phyloP scores from a whole-genome alignment of 35 echinoderm and acorn worm genomes.

The Apostichopus californicus region DNA sequence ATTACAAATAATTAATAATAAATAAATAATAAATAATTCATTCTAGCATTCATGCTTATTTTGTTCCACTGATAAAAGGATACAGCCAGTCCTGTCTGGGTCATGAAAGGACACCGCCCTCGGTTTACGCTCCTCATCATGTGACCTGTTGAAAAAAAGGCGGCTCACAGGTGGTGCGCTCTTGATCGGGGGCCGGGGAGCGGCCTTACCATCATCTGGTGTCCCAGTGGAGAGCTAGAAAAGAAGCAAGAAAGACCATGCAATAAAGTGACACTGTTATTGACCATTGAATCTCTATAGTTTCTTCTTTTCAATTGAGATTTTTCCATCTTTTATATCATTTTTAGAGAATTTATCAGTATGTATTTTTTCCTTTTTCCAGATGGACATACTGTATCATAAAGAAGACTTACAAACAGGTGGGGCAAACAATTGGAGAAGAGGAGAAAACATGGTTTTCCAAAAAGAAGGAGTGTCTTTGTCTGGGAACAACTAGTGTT shows the following conservation, averaged over 20 bases:
- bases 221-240: constrained; percentile 59
- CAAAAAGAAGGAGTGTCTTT: no score
- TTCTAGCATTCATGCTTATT: background rate
- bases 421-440: no score
- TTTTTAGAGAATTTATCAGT: no score
- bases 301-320: no score
- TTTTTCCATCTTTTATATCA: background rate
- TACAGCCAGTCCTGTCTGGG: constrained; percentile 62
- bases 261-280: no score
- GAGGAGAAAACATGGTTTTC: no score
- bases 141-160: constrained; percentile 71
- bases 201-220: constrained; percentile 44
- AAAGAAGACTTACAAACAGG: no score
- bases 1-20: no score
- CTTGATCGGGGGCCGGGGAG: constrained; percentile 80
- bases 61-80: constrained; percentile 35
- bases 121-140: constrained; percentile 63
- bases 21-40: background rate
- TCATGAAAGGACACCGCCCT: constrained; percentile 78
- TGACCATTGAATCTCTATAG: no score
- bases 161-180: constrained; percentile 89
- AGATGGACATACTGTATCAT: no score
- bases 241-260: background rate
- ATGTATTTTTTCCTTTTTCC: no score
- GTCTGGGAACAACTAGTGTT: no score